phyloP scores from a whole-genome alignment of 2,113 vertebrate genomes.

The Brachypodius melanocephalos region DNA sequence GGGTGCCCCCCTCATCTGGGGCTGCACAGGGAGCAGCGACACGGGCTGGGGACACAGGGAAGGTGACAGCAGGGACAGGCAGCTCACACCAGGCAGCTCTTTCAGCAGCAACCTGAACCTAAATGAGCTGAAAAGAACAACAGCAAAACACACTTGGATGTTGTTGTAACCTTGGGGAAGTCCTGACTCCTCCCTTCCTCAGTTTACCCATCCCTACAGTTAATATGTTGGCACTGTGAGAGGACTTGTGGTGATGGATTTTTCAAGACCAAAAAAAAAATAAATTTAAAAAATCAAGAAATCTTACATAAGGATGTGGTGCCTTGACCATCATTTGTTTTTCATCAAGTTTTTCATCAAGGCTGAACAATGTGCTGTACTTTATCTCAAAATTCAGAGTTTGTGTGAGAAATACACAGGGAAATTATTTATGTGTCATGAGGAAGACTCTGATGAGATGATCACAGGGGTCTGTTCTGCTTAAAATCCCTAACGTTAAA shows the following conservation, averaged over 20 bases:
- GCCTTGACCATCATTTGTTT: background rate
- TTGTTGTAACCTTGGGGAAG: background rate
- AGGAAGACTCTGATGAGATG: background rate
- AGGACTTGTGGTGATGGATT: background rate
- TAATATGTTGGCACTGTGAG: background rate
- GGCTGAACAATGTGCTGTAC: background rate
- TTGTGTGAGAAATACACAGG: background rate
- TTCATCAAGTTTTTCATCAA: background rate
- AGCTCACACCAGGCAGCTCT: background rate
- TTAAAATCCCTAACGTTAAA: background rate
- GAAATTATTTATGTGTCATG: background rate
- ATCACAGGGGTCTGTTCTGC: background rate
- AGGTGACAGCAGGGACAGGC: background rate
- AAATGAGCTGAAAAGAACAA: background rate
- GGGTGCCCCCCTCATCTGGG: accelerated
- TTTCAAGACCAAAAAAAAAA: background rate
- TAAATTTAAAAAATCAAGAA: background rate
- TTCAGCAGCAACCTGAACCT: background rate
- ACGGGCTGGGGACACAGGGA: accelerated
- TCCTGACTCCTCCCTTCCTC: background rate
- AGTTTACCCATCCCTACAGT: background rate
- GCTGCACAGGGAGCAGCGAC: background rate
- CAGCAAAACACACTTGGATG: background rate
- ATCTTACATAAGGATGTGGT: background rate
- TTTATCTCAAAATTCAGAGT: background rate